phyloP scores from a whole-genome alignment of 2,113 vertebrate species.

The Perccottus glenii region DNA sequence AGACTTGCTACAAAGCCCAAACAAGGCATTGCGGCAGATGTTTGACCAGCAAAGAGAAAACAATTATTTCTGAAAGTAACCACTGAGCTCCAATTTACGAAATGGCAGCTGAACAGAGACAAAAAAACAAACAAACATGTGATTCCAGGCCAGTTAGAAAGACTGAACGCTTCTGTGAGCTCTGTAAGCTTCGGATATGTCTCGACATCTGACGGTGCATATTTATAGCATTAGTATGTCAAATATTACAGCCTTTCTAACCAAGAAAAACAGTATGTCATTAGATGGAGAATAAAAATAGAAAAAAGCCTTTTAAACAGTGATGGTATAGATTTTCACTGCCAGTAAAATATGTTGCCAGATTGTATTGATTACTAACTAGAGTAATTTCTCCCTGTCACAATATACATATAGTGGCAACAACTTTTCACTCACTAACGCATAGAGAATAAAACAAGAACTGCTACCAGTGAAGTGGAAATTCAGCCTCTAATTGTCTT shows the following conservation, averaged over 20 bases:
- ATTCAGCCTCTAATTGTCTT: slow-evolving; percentile 61
- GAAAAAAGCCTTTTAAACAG: not conserved
- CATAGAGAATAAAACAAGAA: slow-evolving; percentile 22
- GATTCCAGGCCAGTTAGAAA: slow-evolving; percentile 14
- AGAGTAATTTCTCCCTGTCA: not conserved
- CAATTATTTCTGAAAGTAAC: slow-evolving; percentile 24
- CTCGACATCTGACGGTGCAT: slow-evolving; percentile 9
- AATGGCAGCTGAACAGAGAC: slow-evolving; percentile 16
- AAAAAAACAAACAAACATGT: slow-evolving; percentile 21
- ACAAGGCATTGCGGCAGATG: not conserved
- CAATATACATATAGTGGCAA: slow-evolving; percentile 17
- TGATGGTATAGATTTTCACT: not conserved
- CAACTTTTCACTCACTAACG: slow-evolving; percentile 5
- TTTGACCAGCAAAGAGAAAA: slow-evolving; percentile 24
- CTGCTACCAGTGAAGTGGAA: slow-evolving; percentile 48
- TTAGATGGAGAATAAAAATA: not conserved
- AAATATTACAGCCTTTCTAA: slow-evolving; percentile 3
- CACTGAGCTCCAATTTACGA: slow-evolving; percentile 12
- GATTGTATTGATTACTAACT: slow-evolving; percentile 14
- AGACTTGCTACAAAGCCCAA: not conserved
- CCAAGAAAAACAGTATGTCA: too few species aligned
- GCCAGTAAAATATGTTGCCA: not conserved
- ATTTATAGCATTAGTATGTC: not conserved
- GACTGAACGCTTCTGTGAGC: slow-evolving; percentile 12
- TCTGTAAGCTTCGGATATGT: not conserved